Evolutionary conservation across 1,140 invertebrate species (phyloP), one percentile per base, ranked within the genome.

Genomic region (Catajapyx aquilonaris): DNA sequence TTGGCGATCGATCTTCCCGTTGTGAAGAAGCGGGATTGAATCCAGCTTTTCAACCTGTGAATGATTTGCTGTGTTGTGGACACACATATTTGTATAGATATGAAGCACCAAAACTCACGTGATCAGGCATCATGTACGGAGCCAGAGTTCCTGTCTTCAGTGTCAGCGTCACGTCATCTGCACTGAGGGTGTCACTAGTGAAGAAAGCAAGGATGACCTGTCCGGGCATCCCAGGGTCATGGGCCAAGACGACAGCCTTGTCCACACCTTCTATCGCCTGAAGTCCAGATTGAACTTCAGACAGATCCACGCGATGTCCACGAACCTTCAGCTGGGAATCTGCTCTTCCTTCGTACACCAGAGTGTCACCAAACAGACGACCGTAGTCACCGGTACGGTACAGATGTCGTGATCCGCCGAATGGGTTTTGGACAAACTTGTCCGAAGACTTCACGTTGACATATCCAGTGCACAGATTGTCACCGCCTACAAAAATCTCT

Each of bases 281-380:
- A 0, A 80, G 65, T 5, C 72, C 70, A 33, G 69, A 68, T 46
- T 87, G 79, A 5, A 87, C 71, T 61, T 87, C 83, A 0, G 67
- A 61, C n/a, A 87, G 54, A 47, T 88, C 81, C 0, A 88, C 76
- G 16, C 81, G 57, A 47, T 87, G 77, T 10, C 84, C 84, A 37
- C 83, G 57, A 9, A 88, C 73, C 58, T 88, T 88, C 0, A 88
- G 66, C 54, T 88, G 84, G 0, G 78, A 78, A 55, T 88, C 84
- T 0, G 73, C 74, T 25, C 84, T 65, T 0, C 84, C 84, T 47
- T 85, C 77, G 47, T 76, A 88, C 30, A 80, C 47, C 20, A 81
- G 49, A 13, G 62, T 57, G 1, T 67, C 73, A 36, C 80, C 76
- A n/a, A 71, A 59, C 5, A 85, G 60, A 11, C 66, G 64, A 0